phyloP scores from a whole-genome alignment of 2,888 invertebrate genomes.

The Lysandra coridon region DNA sequence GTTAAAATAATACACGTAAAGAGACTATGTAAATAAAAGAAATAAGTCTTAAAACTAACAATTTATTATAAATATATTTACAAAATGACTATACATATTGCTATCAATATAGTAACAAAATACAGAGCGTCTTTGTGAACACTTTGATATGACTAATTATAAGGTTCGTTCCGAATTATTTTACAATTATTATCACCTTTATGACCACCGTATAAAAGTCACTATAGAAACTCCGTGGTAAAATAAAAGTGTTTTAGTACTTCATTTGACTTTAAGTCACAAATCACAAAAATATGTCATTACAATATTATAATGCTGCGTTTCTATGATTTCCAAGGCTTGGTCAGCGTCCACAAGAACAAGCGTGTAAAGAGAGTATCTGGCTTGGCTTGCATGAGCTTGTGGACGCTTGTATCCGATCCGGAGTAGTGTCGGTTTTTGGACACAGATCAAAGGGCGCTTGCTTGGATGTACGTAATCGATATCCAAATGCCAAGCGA shows the following conservation, averaged over 20 bases:
- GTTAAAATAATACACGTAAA: no score
- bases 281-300: slow-evolving; percentile 4
- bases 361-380: no score
- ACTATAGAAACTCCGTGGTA: neutral
- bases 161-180: neutral
- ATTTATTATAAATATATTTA: slow-evolving; percentile 29
- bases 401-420: no score
- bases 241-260: neutral
- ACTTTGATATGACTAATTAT: neutral
- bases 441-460: no score
- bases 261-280: neutral
- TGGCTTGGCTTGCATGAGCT: no score
- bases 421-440: no score
- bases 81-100: slow-evolving; percentile 3
- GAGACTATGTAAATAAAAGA: slow-evolving; percentile 5
- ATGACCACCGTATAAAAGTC: neutral
- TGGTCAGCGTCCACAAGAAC: no score
- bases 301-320: neutral
- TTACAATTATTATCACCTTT: neutral
- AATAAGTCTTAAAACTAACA: slow-evolving; percentile 17
- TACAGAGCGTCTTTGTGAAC: slow-evolving; percentile 9
- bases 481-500: no score
- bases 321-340: no score
- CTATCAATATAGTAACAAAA: slow-evolving; percentile 4
- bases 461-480: no score